These are phyloP conservation scores for Bufotes viridis DNA, from an alignment of 2,797 vertebrate genomes.

Conservation along the genomic window DNA sequence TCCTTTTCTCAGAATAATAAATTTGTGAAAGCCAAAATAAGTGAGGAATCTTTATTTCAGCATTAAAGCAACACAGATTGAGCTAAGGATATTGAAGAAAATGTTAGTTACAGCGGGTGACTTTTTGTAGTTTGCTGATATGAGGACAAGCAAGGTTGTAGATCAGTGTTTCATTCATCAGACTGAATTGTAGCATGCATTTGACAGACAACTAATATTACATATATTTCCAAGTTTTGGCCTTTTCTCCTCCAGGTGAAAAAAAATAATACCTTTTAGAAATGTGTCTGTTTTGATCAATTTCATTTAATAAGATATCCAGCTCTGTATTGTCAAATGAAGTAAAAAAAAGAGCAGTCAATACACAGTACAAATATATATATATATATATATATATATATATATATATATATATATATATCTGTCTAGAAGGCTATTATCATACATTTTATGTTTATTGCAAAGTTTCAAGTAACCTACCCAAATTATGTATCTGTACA, in stretches of 20 bases:
- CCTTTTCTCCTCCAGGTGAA: background rate
- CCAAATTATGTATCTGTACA: slow-evolving; percentile 26
- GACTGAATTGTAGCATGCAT: slow-evolving; percentile 10
- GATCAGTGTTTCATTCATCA: slow-evolving; percentile 26
- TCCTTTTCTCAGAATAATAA: slow-evolving; percentile 34
- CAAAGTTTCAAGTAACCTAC: background rate
- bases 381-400: too few relatives aligned
- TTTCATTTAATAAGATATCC: slow-evolving; percentile 3
- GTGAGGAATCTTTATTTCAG: slow-evolving; percentile 49
- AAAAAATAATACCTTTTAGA: slow-evolving; percentile 7
- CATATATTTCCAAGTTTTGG: slow-evolving; percentile 18
- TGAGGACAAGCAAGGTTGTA: slow-evolving; percentile 25
- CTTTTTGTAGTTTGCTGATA: slow-evolving; percentile 25
- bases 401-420: background rate
- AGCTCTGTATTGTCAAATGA: background rate
- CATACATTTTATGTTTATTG: background rate
- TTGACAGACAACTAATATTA: slow-evolving; percentile 21
- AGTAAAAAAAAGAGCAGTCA: background rate
- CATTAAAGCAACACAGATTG: slow-evolving; percentile 19
- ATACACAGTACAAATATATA: background rate
- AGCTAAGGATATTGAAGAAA: slow-evolving; percentile 29
- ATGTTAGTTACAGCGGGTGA: slow-evolving; percentile 14
- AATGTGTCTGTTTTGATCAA: slow-evolving; percentile 31
- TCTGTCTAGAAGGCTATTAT: background rate
- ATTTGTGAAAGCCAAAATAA: slow-evolving; percentile 47